These are phyloP conservation scores for Drosophila fuyamai DNA, from an alignment of 1,140 invertebrate species.

Conservation along the genomic window DNA sequence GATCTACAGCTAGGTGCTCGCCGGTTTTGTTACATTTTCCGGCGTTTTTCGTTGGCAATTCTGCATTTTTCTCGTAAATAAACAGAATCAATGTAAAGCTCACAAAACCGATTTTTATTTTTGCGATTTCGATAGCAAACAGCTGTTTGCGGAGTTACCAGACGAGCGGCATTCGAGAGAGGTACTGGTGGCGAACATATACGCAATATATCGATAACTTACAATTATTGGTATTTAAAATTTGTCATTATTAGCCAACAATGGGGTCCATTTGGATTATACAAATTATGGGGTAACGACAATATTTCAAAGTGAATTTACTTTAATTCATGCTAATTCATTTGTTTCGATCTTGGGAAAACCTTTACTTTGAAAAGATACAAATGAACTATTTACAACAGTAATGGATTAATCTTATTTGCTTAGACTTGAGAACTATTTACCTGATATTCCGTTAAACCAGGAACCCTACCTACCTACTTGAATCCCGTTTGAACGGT, in stretches of 20 bases:
- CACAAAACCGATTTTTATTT: slow-evolving; percentile 6
- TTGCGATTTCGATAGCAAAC: slow-evolving; percentile 6
- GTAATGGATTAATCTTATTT: too few relatives aligned
- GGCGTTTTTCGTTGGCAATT: slow-evolving; percentile 24
- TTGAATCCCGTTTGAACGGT: neutral
- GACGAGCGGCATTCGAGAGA: neutral
- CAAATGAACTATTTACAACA: too few relatives aligned
- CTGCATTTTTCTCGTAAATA: slow-evolving; percentile 34
- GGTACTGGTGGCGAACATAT: too few relatives aligned
- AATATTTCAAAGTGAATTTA: too few relatives aligned
- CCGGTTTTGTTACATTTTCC: slow-evolving; percentile 28
- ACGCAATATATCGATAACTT: neutral
- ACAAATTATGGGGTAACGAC: too few relatives aligned
- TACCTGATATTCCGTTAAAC: neutral
- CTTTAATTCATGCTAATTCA: too few relatives aligned
- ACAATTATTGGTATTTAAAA: neutral
- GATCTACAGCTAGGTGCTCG: slow-evolving; percentile 48
- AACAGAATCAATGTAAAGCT: slow-evolving; percentile 51
- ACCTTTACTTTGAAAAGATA: too few relatives aligned
- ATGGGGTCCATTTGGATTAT: too few relatives aligned
- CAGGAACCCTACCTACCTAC: neutral
- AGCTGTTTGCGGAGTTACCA: slow-evolving; percentile 51
- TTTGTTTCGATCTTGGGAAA: too few relatives aligned
- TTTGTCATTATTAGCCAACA: too few relatives aligned
- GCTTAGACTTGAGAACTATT: too few relatives aligned